phyloP scores from a whole-genome alignment of 2,888 invertebrate species.

The Balanococcus diminutus region DNA sequence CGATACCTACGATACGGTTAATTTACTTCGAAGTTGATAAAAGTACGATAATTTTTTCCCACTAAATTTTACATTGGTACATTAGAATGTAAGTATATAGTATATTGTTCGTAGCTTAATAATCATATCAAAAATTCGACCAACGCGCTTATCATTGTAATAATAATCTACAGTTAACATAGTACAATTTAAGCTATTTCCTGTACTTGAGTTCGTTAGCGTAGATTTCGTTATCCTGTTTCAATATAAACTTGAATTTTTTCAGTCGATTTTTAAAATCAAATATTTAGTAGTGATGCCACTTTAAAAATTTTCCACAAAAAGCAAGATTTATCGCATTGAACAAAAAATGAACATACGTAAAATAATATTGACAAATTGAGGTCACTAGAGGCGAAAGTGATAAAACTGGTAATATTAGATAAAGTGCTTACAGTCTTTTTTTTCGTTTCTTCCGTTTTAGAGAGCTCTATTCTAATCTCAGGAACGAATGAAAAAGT shows the following conservation, averaged over 20 bases:
- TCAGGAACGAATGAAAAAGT: conserved; percentile 75
- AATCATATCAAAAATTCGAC: background rate
- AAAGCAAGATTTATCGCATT: too few relatives aligned
- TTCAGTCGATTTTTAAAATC: too few relatives aligned
- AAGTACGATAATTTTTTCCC: background rate
- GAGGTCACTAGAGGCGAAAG: background rate
- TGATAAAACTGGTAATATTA: too few relatives aligned
- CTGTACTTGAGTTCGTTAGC: background rate
- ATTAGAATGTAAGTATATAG: background rate
- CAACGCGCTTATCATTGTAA: background rate
- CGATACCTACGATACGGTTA: too few relatives aligned
- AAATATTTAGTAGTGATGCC: too few relatives aligned
- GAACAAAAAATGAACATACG: too few relatives aligned
- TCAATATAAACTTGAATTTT: too few relatives aligned
- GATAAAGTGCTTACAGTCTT: conserved; percentile 49
- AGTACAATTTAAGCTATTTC: background rate
- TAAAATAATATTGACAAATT: too few relatives aligned
- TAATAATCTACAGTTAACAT: background rate
- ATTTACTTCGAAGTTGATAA: background rate
- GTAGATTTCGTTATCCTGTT: too few relatives aligned
- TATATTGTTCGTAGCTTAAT: background rate
- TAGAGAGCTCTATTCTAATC: conserved; percentile 59
- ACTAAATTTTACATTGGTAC: background rate
- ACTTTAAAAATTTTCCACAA: background rate
- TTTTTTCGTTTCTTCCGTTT: conserved; percentile 56